Percentiles rank a stretch among this genome's conserved stretches.
These are phyloP conservation scores for Florisuga fusca DNA, from an alignment of 2,797 vertebrate genomes.

Conservation along the genomic window DNA sequence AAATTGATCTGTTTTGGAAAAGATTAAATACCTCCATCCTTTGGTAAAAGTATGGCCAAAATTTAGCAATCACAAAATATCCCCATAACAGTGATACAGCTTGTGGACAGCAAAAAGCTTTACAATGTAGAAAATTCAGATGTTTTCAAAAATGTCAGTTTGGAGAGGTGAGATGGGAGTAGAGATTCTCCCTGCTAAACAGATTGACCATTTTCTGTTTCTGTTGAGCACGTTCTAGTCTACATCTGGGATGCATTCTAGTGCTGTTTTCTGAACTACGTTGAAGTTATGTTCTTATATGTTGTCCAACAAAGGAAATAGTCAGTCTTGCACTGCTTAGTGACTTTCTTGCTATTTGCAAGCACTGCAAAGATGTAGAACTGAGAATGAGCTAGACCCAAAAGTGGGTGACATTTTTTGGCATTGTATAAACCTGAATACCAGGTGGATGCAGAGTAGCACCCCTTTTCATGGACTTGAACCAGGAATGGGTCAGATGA, in stretches of 20 bases:
- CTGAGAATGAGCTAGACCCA: background rate
- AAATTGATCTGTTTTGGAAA: background rate
- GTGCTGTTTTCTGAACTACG: background rate
- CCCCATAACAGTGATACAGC: accelerated
- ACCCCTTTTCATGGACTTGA: background rate
- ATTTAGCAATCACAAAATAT: background rate
- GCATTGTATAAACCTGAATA: background rate
- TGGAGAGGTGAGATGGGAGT: accelerated
- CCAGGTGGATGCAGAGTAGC: accelerated
- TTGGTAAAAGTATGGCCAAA: background rate
- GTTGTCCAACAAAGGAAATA: background rate
- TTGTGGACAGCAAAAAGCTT: background rate
- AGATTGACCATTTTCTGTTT: background rate
- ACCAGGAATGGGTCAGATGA: background rate
- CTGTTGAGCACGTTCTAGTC: accelerated
- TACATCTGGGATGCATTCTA: background rate
- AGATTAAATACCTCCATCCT: background rate
- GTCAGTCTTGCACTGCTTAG: background rate
- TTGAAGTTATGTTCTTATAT: background rate
- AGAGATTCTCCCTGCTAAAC: background rate
- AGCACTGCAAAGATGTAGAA: background rate
- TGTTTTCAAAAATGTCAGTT: background rate
- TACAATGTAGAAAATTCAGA: background rate
- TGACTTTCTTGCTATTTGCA: background rate
- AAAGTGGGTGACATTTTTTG: accelerated